Base-by-base conservation (phyloP, 2,888 invertebrate genomes). In the Drosophila mayaguana region DNA sequence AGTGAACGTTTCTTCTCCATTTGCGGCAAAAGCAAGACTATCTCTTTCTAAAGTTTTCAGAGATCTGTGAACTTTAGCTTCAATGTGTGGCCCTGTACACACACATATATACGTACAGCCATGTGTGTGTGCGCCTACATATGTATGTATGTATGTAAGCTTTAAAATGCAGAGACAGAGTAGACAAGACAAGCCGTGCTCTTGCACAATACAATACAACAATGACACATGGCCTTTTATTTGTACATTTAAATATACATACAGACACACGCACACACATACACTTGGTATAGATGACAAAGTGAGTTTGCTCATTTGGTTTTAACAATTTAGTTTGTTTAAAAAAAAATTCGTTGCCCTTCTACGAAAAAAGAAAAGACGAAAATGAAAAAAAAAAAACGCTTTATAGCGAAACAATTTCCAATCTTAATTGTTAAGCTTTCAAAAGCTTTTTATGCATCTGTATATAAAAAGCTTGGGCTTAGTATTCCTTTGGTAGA, bases 61-160 rank as follows among this genome's bases (percentile, higher is more conserved):
- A 82, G 80, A 88, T 84, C 85, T 88, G 83, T 83, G 88, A 83
- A 83, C 88, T 83, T 83, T 84, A 88, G 88, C 87, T 86, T 75
- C 63, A 63, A 55, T 75, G 88, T 87, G 79, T 78, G 84, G 82
- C 88, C 82, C 79, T 87, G 84, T 82, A 78, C 67, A 43, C 66
- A 56, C 60, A 45, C 42, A 54, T 63, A 53, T 60, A 42, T 60
- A 42, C 32, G 3, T 32, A 32, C 12, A 45, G 46, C 32, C 18
- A 55, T 51, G 20, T 54, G 45, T 6, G 11, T 62, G 36, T 25
- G n/a, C n/a, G 20, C 16, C 20, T 45, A 45, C 34, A 14, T 28
- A 25, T 3, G 22, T 57, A 28, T 32, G 43, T 38, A 16, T 53
- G 34, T 25, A 46, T 36, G n/a, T 18, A 61, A 66, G 45, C 55